Conservation (phyloP, 2,113 vertebrate genomes). For the Ariopsis seemanni region DNA sequence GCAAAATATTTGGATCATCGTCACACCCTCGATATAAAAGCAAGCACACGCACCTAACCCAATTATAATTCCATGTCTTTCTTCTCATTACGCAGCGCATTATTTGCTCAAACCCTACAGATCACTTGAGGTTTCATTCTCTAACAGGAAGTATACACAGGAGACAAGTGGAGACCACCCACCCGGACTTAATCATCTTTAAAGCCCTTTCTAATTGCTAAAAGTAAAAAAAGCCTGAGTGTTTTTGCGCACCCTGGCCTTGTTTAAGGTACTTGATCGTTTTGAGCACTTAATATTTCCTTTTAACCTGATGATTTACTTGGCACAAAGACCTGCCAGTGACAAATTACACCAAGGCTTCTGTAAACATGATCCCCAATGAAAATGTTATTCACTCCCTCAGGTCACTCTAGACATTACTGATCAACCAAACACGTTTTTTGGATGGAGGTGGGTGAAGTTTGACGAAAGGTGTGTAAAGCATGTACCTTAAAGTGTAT, state of each 20-base stretch:
- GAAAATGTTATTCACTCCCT: not conserved
- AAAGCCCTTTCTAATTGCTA: not conserved
- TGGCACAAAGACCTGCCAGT: not conserved
- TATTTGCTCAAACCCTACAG: not conserved
- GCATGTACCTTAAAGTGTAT: slow-evolving; percentile 41
- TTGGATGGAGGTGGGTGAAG: not conserved
- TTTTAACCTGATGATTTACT: slow-evolving; percentile 10
- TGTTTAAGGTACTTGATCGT: not conserved
- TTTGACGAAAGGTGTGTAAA: slow-evolving; percentile 41
- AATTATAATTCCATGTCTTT: slow-evolving; percentile 12
- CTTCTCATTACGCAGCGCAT: not conserved
- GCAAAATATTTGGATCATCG: not conserved
- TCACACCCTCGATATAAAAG: not conserved
- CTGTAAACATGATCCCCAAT: not conserved
- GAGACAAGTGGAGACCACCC: not conserved
- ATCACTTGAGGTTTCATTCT: slow-evolving; percentile 5
- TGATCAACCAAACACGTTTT: not conserved
- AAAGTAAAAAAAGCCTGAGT: not conserved
- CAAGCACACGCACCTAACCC: not conserved
- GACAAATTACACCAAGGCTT: not conserved
- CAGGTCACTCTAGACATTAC: slow-evolving; percentile 3
- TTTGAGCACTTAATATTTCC: not conserved
- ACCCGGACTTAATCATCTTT: slow-evolving; percentile 13
- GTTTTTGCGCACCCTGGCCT: not conserved
- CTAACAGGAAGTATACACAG: not conserved